These are phyloP conservation scores for Oreochromis grahami DNA, from an alignment of 2,797 vertebrate genomes.

Conservation along the genomic window DNA sequence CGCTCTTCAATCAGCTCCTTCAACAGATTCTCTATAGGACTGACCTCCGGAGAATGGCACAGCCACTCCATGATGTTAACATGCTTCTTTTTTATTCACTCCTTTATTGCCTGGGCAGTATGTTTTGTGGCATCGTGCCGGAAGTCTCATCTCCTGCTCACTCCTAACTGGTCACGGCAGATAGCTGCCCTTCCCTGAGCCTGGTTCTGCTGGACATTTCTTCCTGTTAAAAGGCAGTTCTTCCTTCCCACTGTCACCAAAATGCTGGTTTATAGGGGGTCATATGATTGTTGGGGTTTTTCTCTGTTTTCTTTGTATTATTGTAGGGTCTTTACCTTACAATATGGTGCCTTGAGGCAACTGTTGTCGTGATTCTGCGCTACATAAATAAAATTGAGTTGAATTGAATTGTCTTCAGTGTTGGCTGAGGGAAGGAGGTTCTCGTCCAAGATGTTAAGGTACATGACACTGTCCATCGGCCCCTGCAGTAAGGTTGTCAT, in stretches of 20 bases:
- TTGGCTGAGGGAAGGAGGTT: no score
- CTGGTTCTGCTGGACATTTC: background rate
- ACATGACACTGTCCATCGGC: background rate
- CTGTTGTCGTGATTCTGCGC: background rate
- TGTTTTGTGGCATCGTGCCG: background rate
- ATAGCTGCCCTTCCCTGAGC: rapidly evolving
- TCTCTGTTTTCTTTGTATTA: no score
- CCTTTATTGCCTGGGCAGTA: background rate
- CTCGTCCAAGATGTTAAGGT: rapidly evolving
- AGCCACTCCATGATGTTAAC: background rate
- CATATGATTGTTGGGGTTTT: background rate
- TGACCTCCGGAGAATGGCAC: rapidly evolving
- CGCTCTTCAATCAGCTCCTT: background rate
- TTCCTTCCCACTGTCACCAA: background rate
- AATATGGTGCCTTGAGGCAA: background rate
- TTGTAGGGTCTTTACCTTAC: no score
- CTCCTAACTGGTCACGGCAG: rapidly evolving
- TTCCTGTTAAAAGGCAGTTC: background rate
- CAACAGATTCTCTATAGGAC: background rate
- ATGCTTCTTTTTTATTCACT: background rate
- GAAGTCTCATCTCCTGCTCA: rapidly evolving
- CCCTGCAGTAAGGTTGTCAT: background rate
- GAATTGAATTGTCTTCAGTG: no score
- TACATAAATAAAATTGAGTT: background rate
- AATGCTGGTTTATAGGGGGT: rapidly evolving